Base-by-base conservation (phyloP, 2,797 vertebrate species). In the Monodelphis domestica region DNA sequence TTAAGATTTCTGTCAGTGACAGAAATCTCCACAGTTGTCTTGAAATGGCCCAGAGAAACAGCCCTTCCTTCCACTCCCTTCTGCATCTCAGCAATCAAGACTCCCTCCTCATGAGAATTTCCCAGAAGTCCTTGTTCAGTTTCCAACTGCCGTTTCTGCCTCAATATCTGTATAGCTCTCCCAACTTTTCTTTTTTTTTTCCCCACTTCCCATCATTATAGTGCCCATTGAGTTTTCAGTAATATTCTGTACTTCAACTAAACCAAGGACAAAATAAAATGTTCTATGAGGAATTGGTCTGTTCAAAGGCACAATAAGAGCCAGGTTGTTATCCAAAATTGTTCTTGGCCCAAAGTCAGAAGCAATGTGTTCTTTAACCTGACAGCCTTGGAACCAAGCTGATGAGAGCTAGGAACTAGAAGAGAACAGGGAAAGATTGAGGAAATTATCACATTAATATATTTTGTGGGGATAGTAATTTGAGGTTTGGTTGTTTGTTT, bases 311-410 rank as follows among this genome's bases (percentile, higher is more conserved):
- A 84, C 24, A 84, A 84, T 50, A 96, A 94, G 91, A 78, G 52
- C n/a, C 51, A 95, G 53, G 95, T 95, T 95, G 95, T 94, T 96
- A 97, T 95, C 53, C 15, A 95, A 87, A 30, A 96, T 92, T 95
- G 91, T 95, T 95, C 91, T 95, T 95, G 84, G 89, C 45, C 54
- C 91, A 92, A 95, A 95, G 93, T 94, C 95, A 97, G 96, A 96
- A 93, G 54, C 87, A 93, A 53, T 88, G 33, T 95, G 59, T 96
- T 92, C 45, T 93, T 96, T 63, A 78, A 52, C 90, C 28, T 95
- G 94, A 94, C 70, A 84, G 70, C 10, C 21, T 84, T 87, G 92
- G 56, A 96, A 92, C 84, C 84, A 70, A 53, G 38, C 70, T 88
- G 54, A n/a, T 30, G 45, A 94, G 54, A 51, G 21, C 63, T 17